These are phyloP conservation scores for Alviniconcha strummeri DNA, from an alignment of 2,888 invertebrate genomes.

Conservation along the genomic window DNA sequence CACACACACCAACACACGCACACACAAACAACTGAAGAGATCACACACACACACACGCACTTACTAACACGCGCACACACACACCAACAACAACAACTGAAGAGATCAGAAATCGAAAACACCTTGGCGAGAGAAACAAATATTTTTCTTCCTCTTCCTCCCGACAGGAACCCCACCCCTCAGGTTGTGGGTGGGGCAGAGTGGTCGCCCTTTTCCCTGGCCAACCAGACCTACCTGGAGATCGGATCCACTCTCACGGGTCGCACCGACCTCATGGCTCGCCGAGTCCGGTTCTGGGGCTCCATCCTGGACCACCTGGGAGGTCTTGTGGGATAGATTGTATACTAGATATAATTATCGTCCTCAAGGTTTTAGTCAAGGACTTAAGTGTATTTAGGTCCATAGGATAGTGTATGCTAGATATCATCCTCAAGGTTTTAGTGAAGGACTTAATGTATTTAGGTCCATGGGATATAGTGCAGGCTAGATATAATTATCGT, in stretches of 20 bases:
- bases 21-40: too few relatives aligned
- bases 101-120: too few relatives aligned
- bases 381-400: too few relatives aligned
- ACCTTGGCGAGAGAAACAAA: too few relatives aligned
- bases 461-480: too few relatives aligned
- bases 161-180: conserved; percentile 5
- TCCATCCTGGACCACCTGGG: neutral
- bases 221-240: conserved; percentile 1
- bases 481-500: too few relatives aligned
- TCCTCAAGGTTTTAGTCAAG: too few relatives aligned
- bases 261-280: neutral
- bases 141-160: conserved; percentile 2
- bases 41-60: conserved; percentile 16
- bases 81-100: neutral
- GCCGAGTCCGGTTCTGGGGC: conserved; percentile 4
- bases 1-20: neutral
- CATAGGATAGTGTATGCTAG: too few relatives aligned
- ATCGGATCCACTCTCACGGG: neutral
- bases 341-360: too few relatives aligned
- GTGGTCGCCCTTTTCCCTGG: conserved; percentile 15
- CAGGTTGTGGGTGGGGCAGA: conserved; percentile 3
- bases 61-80: neutral
- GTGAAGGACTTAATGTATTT: too few relatives aligned
- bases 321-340: neutral
- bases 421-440: too few relatives aligned